These are phyloP conservation scores for Tangara arthus DNA, from an alignment of 2,797 vertebrate genomes.

Conservation along the genomic window DNA sequence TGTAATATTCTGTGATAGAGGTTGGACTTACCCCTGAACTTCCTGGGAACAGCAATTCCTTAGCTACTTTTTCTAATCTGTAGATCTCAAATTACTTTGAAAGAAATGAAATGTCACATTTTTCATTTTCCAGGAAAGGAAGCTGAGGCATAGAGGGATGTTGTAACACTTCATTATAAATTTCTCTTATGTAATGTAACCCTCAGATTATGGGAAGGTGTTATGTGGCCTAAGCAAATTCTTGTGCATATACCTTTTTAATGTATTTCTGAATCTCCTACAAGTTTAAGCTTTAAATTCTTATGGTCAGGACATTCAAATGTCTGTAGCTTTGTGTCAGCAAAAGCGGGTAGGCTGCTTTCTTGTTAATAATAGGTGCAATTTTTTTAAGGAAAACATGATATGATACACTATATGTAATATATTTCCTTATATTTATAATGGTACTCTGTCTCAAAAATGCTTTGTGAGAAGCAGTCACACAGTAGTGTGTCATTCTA, in stretches of 20 bases:
- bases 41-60: background rate
- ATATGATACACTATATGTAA: background rate
- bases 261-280: background rate
- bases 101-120: conserved; percentile 7
- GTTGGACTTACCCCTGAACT: background rate
- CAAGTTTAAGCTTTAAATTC: background rate
- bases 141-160: background rate
- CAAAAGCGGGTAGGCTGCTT: background rate
- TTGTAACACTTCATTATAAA: background rate
- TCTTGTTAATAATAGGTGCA: background rate
- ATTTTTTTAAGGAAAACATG: background rate
- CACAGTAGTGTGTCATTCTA: background rate
- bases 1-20: background rate
- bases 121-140: conserved; percentile 5
- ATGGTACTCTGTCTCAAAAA: background rate
- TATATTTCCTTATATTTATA: background rate
- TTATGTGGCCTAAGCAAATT: background rate
- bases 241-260: background rate
- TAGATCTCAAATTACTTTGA: conserved; percentile 6
- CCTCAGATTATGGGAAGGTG: background rate
- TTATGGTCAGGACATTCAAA: background rate
- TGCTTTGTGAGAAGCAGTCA: background rate
- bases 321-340: background rate
- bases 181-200: background rate
- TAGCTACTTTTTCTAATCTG: background rate